A percentile compares a stretch with the other conserved stretches of the same genome.
These are phyloP conservation scores for Oreochromis grahami DNA, from an alignment of 2,797 vertebrate species.

Conservation along the genomic window DNA sequence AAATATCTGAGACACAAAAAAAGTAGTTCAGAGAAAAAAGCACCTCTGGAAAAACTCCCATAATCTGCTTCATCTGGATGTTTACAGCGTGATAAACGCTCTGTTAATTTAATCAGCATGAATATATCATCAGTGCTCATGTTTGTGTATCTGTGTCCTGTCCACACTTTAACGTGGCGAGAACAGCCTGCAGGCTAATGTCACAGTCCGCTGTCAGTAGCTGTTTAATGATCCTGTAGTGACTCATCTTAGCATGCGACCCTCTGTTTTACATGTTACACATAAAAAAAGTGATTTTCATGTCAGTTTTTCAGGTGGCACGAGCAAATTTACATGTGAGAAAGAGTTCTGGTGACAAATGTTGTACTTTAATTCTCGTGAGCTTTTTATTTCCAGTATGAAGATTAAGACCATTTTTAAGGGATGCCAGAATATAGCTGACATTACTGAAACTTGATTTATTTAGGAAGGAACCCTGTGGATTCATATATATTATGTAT, in stretches of 20 bases:
- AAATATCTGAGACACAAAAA: neutral
- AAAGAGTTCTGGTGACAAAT: accelerated
- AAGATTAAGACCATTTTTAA: neutral
- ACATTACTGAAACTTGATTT: neutral
- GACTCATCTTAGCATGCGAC: neutral
- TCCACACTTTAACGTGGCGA: neutral
- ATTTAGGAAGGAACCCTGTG: neutral
- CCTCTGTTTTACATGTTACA: neutral
- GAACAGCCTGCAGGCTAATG: neutral
- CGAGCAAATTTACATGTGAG: accelerated
- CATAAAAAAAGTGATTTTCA: accelerated
- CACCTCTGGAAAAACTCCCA: neutral
- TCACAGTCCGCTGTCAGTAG: neutral
- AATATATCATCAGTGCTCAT: neutral
- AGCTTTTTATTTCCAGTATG: neutral
- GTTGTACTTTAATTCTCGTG: neutral
- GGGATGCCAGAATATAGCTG: neutral
- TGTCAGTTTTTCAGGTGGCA: accelerated
- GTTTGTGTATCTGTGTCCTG: neutral
- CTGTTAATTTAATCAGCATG: neutral
- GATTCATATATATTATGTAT: neutral
- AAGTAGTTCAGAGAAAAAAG: accelerated
- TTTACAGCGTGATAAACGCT: neutral
- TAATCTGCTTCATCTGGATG: neutral
- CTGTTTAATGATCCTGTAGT: neutral